A percentile compares a stretch with the other conserved stretches of the same genome.
Evolutionary conservation across 2,797 vertebrate species (phyloP).

Genomic region (Hyperoplus immaculatus): DNA sequence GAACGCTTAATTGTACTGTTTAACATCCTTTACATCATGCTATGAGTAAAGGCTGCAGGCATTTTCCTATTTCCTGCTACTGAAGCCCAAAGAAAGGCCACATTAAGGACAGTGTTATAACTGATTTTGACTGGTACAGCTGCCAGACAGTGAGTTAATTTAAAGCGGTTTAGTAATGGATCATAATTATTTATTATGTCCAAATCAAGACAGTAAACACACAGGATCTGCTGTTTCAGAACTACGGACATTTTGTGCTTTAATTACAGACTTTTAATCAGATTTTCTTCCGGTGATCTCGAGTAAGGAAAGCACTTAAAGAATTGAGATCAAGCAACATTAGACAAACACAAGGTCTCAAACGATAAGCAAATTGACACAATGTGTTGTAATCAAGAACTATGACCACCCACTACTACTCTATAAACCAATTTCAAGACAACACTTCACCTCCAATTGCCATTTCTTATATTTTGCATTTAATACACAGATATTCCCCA

Average conservation of each 20-base stretch:
- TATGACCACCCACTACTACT: not conserved
- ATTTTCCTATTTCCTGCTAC: slow-evolving; percentile 30
- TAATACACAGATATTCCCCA: not conserved
- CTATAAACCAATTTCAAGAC: not conserved
- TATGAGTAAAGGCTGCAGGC: slow-evolving; percentile 37
- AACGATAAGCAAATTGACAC: not conserved
- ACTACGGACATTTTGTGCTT: not conserved
- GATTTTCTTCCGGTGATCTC: not conserved
- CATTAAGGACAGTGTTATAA: slow-evolving; percentile 24
- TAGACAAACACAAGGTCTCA: not conserved
- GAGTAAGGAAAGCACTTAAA: not conserved
- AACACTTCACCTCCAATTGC: not conserved
- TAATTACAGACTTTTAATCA: not conserved
- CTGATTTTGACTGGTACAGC: slow-evolving; percentile 15
- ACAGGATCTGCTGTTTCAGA: not conserved
- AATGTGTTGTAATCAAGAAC: not conserved
- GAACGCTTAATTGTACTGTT: slow-evolving; percentile 8
- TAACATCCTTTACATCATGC: slow-evolving; percentile 16
- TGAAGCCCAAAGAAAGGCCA: slow-evolving; percentile 28
- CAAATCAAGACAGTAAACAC: not conserved
- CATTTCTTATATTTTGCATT: not conserved
- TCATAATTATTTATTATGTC: not conserved
- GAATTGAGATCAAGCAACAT: not conserved
- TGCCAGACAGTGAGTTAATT: slow-evolving; percentile 4
- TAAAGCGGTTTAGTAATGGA: not conserved